phyloP scores from a whole-genome alignment of 2,888 invertebrate species.

The Tipula helvola region DNA sequence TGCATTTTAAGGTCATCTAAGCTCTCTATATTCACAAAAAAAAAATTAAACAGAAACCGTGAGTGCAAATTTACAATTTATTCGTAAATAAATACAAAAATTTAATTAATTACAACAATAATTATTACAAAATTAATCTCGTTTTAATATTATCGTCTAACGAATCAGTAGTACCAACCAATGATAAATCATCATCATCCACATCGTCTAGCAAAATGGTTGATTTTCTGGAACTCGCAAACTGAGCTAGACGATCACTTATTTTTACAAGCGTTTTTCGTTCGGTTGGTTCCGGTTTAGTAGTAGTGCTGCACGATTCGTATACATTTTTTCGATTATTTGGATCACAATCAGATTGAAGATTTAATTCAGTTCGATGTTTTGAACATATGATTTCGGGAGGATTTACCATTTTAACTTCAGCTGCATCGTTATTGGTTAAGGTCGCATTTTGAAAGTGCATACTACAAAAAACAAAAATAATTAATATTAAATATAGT shows the following conservation, averaged over 20 bases:
- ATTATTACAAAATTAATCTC: neutral
- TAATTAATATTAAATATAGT: too few relatives aligned
- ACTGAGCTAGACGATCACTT: neutral
- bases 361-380: neutral
- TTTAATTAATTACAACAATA: neutral
- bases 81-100: neutral
- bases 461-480: conserved; percentile 18
- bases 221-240: neutral
- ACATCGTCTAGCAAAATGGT: neutral
- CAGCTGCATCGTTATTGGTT: neutral
- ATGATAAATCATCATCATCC: neutral
- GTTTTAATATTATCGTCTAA: neutral
- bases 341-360: neutral
- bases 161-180: neutral
- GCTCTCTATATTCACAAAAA: too few relatives aligned
- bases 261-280: neutral
- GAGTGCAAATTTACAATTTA: neutral
- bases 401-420: conserved; percentile 12
- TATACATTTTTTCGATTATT: neutral
- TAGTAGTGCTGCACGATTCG: neutral
- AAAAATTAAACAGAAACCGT: neutral
- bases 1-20: too few relatives aligned
- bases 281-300: neutral
- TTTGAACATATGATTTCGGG: neutral
- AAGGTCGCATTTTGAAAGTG: conserved; percentile 34